Evolutionary conservation across 2,888 invertebrate species (phyloP).

Genomic region (Drosophila subquinaria): DNA sequence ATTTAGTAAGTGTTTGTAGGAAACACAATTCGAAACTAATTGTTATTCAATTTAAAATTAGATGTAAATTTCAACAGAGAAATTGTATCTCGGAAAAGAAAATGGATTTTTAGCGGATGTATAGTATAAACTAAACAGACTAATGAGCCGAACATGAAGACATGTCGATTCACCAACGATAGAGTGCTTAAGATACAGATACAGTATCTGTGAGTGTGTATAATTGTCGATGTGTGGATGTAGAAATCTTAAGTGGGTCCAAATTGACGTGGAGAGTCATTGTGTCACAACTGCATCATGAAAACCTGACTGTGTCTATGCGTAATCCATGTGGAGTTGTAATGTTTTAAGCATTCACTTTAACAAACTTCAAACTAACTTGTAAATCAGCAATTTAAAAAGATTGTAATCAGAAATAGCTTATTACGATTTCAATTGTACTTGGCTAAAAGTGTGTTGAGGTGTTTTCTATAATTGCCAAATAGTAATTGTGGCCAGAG

Average conservation of each 20-base stretch:
- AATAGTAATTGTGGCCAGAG: slow-evolving; percentile 37
- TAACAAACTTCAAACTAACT: slow-evolving; percentile 12
- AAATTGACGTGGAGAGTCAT: slow-evolving; percentile 42
- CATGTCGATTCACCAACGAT: slow-evolving; percentile 19
- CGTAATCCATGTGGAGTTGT: slow-evolving; percentile 21
- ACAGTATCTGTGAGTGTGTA: slow-evolving; percentile 1
- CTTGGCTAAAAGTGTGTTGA: slow-evolving; percentile 13
- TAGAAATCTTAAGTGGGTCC: slow-evolving; percentile 40
- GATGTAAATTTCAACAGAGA: slow-evolving; percentile 32
- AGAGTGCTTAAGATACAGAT: slow-evolving; percentile 3
- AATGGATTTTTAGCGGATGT: slow-evolving; percentile 44
- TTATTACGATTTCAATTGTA: slow-evolving; percentile 59
- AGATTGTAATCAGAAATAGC: slow-evolving; percentile 57
- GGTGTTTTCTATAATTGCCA: slow-evolving; percentile 56
- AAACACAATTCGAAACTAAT: slow-evolving; percentile 1
- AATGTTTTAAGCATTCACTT: slow-evolving; percentile 56
- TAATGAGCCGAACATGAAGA: slow-evolving; percentile 12
- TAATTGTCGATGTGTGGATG: slow-evolving; percentile 6
- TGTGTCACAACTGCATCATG: slow-evolving; percentile 58
- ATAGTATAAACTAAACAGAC: slow-evolving; percentile 39
- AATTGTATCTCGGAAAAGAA: slow-evolving; percentile 20
- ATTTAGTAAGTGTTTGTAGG: not conserved
- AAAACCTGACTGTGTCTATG: slow-evolving; percentile 21
- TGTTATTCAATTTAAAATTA: slow-evolving; percentile 38
- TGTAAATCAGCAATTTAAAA: slow-evolving; percentile 3